A percentile compares a stretch with the other conserved stretches of the same genome.
Evolutionary conservation across 2,888 invertebrate species (phyloP).

Genomic region (Ephialtes manifestator): DNA sequence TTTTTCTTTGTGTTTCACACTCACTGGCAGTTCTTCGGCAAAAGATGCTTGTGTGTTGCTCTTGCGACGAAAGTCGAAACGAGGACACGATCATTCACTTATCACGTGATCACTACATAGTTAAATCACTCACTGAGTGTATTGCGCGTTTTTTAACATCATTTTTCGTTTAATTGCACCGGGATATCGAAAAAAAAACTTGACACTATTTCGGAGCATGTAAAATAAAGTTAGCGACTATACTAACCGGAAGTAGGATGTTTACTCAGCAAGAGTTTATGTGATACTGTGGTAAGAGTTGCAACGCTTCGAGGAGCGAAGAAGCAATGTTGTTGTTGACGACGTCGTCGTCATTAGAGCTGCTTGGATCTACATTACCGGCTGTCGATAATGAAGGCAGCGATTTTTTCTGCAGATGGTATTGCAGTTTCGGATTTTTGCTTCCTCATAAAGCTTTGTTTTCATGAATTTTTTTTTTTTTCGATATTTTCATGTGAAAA

Average conservation of each 20-base stretch:
- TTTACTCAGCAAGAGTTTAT: background rate
- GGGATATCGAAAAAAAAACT: background rate
- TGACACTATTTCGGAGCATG: background rate
- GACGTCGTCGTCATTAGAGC: background rate
- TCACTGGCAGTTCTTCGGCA: background rate
- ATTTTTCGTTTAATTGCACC: background rate
- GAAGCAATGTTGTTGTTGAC: constrained; percentile 8
- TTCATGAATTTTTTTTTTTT: too few species aligned
- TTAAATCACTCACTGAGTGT: constrained; percentile 51
- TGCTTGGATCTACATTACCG: background rate
- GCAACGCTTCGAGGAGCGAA: background rate
- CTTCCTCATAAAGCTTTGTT: too few species aligned
- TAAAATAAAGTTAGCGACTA: background rate
- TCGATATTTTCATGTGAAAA: too few species aligned
- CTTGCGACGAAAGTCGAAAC: constrained; percentile 7
- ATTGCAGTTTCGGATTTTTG: too few species aligned
- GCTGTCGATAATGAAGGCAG: background rate
- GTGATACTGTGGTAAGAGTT: background rate
- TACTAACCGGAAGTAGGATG: background rate
- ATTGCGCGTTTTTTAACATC: background rate
- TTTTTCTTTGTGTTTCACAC: background rate
- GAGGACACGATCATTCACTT: constrained; percentile 60
- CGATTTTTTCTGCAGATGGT: too few species aligned
- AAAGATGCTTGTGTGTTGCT: background rate
- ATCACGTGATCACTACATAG: constrained; percentile 71